Base-by-base conservation (phyloP, 2,888 invertebrate genomes). In the Tenthredo livida region DNA sequence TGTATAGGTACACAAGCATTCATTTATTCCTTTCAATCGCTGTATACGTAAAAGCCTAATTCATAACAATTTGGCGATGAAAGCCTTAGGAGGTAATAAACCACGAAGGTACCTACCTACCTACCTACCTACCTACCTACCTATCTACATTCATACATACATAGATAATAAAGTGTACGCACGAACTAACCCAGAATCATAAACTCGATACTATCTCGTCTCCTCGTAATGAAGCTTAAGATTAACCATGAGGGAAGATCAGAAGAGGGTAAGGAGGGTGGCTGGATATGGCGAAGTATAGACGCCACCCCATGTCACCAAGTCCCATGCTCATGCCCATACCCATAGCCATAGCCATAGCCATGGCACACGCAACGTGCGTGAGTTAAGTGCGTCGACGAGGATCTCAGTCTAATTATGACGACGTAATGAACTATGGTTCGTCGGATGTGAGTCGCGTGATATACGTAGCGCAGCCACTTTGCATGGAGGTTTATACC, bases 351-450 rank as follows among this genome's bases (percentile, higher is more conserved):
- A n/a, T 50, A 50, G 17, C 17, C 17, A 70, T 33, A 12, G 15
- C 17, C 37, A 43, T 29, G 43, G 72, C 61, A 47, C 78, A 61
- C 61, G 37, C 78, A 21, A 33, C 77, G 84, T 12, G 21, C 80
- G 47, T 65, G 47, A 72, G 67, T 82, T 82, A 72, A 85, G 85
- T 85, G 77, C 85, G 78, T 61, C 82, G 85, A 58, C 37, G 65
- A 67, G 78, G 85, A 72, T 84, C 78, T 75, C 77, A 67, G 84
- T 84, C 85, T 82, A 85, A 85, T 85, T 80, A 85, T 85, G 67
- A 82, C 85, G 78, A 47, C 67, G 54, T 85, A 85, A 85, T 70
- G 85, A 85, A 85, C 82, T 70, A 78, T 78, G 40, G 77, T 43
- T 70, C 58, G 85, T 85, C 80, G 70, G 82, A 82, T 37, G 82